Base-by-base conservation (phyloP, 2,797 vertebrate genomes). In the Cossypha caffra region DNA sequence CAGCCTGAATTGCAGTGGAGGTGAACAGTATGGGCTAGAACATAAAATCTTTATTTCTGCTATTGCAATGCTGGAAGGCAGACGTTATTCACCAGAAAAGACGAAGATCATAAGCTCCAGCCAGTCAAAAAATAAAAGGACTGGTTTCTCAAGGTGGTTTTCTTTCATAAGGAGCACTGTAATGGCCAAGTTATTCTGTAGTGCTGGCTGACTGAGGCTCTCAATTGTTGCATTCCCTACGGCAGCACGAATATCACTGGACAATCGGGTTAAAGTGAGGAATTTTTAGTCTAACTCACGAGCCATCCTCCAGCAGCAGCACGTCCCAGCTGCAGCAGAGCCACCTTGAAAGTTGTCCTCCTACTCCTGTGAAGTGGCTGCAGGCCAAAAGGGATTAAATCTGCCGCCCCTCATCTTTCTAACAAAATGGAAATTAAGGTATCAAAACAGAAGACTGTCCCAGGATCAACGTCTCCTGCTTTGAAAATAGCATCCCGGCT, bases 401-500 rank as follows among this genome's bases (percentile, higher is more conserved):
- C 86, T 28, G 28, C 42, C 42, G 55, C 25, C 14, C n/a, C 29
- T 85, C 77, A 28, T 90, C 86, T 85, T 89, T 54, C 66, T 23
- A 48, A 68, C 58, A 81, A 91, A 86, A 91, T 42, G 19, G 61
- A 86, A 91, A 91, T 71, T 87, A 91, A 96, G 50, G 69, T 79
- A 91, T 91, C 82, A 69, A 90, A 95, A 93, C 37, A 67, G 78
- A 93, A 92, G 75, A 76, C 26, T 75, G 90, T 96, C 88, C 84
- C 88, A 79, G 81, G 89, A 95, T 91, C 95, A 83, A 43, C 88
- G 92, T 51, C 64, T 96, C 88, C 85, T 86, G 91, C 93, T 91
- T 92, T 93, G 88, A 96, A 97, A 97, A 97, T 73, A 97, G 97
- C 96, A 90, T 87, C 82, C 59, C 0, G 0, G 26, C 50, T 92